Evolutionary conservation across 2,113 vertebrate genomes (phyloP).

Genomic region (Oreotrochilus melanogaster): DNA sequence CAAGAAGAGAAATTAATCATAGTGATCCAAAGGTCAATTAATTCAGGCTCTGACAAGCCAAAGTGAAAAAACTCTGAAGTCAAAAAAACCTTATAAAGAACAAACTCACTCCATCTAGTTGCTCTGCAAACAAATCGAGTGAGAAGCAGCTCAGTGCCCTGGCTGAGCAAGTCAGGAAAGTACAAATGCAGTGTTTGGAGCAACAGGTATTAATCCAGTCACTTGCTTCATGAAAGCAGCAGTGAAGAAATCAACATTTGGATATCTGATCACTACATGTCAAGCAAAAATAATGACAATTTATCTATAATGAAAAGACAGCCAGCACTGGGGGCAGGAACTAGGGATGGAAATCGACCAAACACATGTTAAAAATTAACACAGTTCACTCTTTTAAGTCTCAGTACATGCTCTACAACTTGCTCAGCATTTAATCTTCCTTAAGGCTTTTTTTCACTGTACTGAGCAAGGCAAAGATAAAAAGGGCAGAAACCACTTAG

Average conservation of each 20-base stretch:
- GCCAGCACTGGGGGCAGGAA: neutral
- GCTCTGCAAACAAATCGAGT: neutral
- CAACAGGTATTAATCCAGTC: neutral
- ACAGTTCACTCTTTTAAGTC: neutral
- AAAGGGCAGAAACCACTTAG: neutral
- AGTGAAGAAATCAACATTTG: neutral
- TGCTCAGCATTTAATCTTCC: neutral
- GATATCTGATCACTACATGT: neutral
- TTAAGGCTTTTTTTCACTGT: neutral
- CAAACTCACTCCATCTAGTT: neutral
- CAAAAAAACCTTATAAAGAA: neutral
- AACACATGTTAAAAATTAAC: neutral
- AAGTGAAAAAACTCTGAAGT: neutral
- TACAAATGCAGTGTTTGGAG: neutral
- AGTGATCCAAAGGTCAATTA: neutral
- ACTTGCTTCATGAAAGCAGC: neutral
- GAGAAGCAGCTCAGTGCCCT: neutral
- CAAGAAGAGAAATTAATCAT: neutral
- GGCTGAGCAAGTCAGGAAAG: neutral
- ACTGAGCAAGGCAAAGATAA: neutral
- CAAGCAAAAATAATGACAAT: neutral
- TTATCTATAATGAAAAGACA: neutral
- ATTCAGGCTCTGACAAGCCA: neutral
- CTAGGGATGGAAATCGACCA: neutral
- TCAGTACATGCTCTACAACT: neutral